Conservation (phyloP, 1,140 invertebrate species). For the Achatina immaculata region DNA sequence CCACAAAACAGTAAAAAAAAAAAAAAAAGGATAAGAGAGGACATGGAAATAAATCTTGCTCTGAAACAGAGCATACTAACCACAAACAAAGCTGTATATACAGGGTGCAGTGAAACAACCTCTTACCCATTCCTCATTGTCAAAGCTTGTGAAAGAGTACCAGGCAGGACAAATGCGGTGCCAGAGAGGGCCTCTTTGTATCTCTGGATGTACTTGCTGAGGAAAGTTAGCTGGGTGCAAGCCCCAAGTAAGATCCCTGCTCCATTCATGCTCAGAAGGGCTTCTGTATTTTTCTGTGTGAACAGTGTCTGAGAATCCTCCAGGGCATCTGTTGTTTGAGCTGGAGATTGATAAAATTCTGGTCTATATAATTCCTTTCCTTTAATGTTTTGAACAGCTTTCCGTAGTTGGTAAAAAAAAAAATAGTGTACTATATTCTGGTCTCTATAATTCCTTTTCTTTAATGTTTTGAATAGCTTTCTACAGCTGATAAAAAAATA, state of each 20-base stretch:
- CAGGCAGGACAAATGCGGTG: slow-evolving; percentile 78
- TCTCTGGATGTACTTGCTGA: slow-evolving; percentile 81
- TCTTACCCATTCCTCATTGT: slow-evolving; percentile 77
- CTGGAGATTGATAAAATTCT: slow-evolving; percentile 46
- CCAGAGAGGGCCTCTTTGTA: slow-evolving; percentile 80
- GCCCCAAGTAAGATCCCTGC: slow-evolving; percentile 84
- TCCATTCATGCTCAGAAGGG: slow-evolving; percentile 81
- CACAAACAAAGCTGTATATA: not conserved
- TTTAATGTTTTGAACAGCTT: no score
- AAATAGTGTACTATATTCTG: no score
- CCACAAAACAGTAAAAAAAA: no score
- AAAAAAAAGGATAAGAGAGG: no score
- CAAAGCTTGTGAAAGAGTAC: slow-evolving; percentile 82
- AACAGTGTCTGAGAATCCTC: slow-evolving; percentile 72
- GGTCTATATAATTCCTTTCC: no score
- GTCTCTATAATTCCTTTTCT: no score
- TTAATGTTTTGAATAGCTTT: no score
- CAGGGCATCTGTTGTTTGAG: slow-evolving; percentile 61
- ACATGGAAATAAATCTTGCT: no score
- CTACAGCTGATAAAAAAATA: no score
- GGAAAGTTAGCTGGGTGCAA: slow-evolving; percentile 80
- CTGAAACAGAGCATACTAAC: not conserved
- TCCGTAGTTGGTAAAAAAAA: no score
- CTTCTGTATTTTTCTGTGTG: slow-evolving; percentile 75
- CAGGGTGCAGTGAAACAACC: not conserved